A percentile compares a stretch with the other conserved stretches of the same genome.
These are phyloP conservation scores for Brachionus angularis DNA, from an alignment of 1,140 invertebrate species.

Conservation along the genomic window DNA sequence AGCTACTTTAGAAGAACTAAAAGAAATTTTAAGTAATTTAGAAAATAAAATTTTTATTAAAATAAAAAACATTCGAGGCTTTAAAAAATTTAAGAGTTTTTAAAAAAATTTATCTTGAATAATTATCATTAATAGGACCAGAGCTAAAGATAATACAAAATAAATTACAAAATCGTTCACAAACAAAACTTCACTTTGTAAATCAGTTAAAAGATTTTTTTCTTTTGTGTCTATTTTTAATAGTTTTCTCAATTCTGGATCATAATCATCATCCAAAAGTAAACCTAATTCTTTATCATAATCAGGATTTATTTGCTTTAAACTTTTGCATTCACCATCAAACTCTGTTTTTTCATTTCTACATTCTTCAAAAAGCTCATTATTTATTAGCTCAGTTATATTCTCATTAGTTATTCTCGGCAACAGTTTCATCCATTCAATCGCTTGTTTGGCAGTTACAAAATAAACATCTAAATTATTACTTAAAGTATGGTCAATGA, in stretches of 20 bases:
- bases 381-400: conserved; percentile 16
- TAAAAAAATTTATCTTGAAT: conserved; percentile 25
- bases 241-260: conserved; percentile 7
- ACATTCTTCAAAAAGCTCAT: conserved; percentile 22
- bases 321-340: conserved; percentile 1
- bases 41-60: too few relatives aligned
- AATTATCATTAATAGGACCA: background rate
- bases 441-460: conserved; percentile 37
- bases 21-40: conserved; percentile 38
- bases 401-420: conserved; percentile 4
- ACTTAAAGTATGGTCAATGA: conserved; percentile 19
- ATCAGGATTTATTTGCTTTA: conserved; percentile 2
- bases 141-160: background rate
- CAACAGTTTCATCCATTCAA: conserved; percentile 44
- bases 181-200: conserved; percentile 36
- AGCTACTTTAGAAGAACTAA: conserved; percentile 40
- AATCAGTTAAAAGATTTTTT: conserved; percentile 15
- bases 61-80: too few relatives aligned
- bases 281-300: conserved; percentile 1
- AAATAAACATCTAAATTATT: conserved; percentile 35
- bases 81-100: background rate
- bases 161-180: conserved; percentile 3
- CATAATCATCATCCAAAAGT: conserved; percentile 27
- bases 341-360: background rate
- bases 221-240: background rate